These are phyloP conservation scores for Oreochromis grahami DNA, from an alignment of 2,797 vertebrate species.

Conservation along the genomic window DNA sequence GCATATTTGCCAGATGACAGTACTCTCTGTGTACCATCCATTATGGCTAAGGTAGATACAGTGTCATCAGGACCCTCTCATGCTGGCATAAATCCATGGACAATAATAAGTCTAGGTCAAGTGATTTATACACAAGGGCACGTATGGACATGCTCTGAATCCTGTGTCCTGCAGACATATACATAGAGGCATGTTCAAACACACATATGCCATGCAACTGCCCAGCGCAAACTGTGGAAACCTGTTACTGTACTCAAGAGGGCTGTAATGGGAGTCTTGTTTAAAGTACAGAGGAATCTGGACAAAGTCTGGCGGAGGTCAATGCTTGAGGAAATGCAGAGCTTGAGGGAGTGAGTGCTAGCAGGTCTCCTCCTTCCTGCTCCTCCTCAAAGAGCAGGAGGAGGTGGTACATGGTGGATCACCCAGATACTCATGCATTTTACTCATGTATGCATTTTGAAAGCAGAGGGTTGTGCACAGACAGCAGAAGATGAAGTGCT, in stretches of 20 bases:
- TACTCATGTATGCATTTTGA: constrained; percentile 18
- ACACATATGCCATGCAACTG: constrained; percentile 39
- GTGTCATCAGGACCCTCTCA: constrained; percentile 64
- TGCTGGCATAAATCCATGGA: constrained; percentile 62
- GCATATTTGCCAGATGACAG: constrained; percentile 70
- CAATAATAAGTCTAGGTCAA: constrained; percentile 73
- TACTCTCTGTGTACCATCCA: constrained; percentile 64
- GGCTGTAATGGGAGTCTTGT: constrained; percentile 70
- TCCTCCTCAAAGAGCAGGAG: constrained; percentile 27
- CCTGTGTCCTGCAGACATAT: constrained; percentile 16
- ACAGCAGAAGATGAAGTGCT: constrained; percentile 49
- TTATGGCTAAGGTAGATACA: constrained; percentile 59
- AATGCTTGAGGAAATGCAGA: constrained; percentile 71
- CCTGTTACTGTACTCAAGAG: constrained; percentile 69
- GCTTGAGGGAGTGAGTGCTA: constrained; percentile 45
- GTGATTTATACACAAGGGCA: constrained; percentile 71
- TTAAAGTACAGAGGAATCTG: constrained; percentile 74
- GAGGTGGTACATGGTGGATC: constrained; percentile 24
- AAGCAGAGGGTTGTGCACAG: not conserved
- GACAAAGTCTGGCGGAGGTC: constrained; percentile 60
- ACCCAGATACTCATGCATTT: constrained; percentile 13
- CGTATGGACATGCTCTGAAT: constrained; percentile 19
- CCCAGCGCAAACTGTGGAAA: constrained; percentile 39
- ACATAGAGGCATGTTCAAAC: constrained; percentile 35
- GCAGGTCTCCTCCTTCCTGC: constrained; percentile 28